These are phyloP conservation scores for Denticeps clupeoides DNA, from an alignment of 2,797 vertebrate genomes.

Conservation along the genomic window DNA sequence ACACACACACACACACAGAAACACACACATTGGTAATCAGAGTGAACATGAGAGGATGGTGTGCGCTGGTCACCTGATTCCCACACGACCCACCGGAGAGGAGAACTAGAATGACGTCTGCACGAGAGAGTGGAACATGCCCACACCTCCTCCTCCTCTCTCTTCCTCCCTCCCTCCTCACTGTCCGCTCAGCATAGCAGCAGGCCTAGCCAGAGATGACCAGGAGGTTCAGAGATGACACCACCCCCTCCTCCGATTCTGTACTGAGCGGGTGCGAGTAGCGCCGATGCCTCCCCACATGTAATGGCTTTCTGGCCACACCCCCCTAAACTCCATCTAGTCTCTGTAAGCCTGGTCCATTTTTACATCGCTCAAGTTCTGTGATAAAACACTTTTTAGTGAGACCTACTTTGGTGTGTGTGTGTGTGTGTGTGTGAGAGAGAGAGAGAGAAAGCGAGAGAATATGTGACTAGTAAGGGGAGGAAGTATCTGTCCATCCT, in stretches of 20 bases:
- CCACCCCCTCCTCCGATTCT: too few species aligned
- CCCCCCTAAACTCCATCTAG: constrained; percentile 26
- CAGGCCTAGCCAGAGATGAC: constrained; percentile 60
- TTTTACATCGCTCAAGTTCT: constrained; percentile 50
- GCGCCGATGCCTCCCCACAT: too few species aligned
- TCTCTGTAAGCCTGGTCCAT: constrained; percentile 38
- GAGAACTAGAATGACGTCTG: neutral
- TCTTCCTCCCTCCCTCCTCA: neutral
- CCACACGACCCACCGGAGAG: too few species aligned
- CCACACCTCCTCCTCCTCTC: neutral
- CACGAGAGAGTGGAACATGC: neutral
- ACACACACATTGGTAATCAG: too few species aligned
- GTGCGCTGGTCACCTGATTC: too few species aligned
- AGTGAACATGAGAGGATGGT: too few species aligned
- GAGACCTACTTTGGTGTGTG: constrained; percentile 61
- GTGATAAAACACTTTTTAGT: too few species aligned
- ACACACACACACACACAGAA: neutral
- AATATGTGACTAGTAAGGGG: constrained; percentile 28
- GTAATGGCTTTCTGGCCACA: constrained; percentile 13
- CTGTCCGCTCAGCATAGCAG: constrained; percentile 67
- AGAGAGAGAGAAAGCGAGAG: constrained; percentile 46
- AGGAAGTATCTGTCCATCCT: constrained; percentile 47
- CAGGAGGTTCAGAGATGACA: too few species aligned
- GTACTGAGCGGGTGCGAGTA: too few species aligned
- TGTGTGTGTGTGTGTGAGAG: constrained; percentile 53